Percentiles rank a stretch among this genome's conserved stretches.
phyloP scores from a whole-genome alignment of 2,113 vertebrate species.

The Dissostichus mawsoni region DNA sequence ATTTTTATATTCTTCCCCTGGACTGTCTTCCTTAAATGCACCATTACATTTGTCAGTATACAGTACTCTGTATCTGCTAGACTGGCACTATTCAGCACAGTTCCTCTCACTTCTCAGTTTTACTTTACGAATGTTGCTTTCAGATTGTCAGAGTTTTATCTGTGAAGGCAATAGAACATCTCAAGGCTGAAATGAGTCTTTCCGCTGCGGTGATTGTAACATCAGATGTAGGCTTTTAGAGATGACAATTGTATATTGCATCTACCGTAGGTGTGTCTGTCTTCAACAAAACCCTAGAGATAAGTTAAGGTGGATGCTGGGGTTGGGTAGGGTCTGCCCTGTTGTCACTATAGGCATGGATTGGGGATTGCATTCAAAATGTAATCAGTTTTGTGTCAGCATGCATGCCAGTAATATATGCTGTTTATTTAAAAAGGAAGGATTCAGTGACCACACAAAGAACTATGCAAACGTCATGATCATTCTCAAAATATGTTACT shows the following conservation, averaged over 20 bases:
- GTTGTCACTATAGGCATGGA: background rate
- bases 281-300: conserved; percentile 13
- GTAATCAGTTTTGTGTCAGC: background rate
- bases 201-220: conserved; percentile 12
- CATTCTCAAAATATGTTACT: conserved; percentile 20
- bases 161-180: conserved; percentile 18
- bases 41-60: conserved; percentile 25
- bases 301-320: background rate
- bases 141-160: conserved; percentile 15
- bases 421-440: background rate
- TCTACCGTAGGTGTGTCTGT: background rate
- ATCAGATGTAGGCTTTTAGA: conserved; percentile 12
- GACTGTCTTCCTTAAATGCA: conserved; percentile 28
- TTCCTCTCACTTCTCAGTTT: conserved; percentile 30
- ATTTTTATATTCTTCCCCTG: conserved; percentile 7
- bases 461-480: background rate
- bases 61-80: background rate
- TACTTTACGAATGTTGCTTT: conserved; percentile 17
- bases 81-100: conserved; percentile 12
- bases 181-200: conserved; percentile 3
- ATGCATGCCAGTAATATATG: background rate
- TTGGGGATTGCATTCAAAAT: background rate
- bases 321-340: background rate
- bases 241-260: background rate
- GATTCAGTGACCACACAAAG: background rate